A percentile compares a stretch with the other conserved stretches of the same genome.
phyloP scores from a whole-genome alignment of 2,888 invertebrate genomes.

The Tuberolachnus salignus region DNA sequence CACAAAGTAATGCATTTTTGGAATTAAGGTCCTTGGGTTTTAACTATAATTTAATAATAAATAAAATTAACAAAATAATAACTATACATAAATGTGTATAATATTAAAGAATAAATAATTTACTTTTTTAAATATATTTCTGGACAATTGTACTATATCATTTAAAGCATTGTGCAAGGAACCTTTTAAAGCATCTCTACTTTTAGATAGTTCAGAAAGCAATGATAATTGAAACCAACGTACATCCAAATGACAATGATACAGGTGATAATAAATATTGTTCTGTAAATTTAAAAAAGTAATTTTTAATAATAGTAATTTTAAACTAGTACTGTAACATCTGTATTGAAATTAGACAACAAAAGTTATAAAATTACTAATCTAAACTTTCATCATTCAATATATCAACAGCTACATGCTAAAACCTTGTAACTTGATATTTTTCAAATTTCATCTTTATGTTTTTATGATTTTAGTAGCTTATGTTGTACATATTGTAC shows the following conservation, averaged over 20 bases:
- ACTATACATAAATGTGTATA: not conserved
- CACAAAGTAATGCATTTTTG: constrained; percentile 45
- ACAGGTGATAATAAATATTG: constrained; percentile 65
- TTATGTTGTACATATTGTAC: no score
- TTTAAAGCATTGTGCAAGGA: constrained; percentile 45
- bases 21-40: constrained; percentile 26
- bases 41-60: constrained; percentile 6
- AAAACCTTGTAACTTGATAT: no score
- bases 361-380: not conserved
- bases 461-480: no score
- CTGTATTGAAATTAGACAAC: not conserved
- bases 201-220: constrained; percentile 58
- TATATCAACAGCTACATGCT: no score
- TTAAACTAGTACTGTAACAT: not conserved
- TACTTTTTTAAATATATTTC: constrained; percentile 63
- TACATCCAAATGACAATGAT: constrained; percentile 65
- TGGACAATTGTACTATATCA: constrained; percentile 58
- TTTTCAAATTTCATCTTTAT: no score
- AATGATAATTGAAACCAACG: constrained; percentile 64
- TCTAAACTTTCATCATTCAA: not conserved
- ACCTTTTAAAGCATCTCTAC: constrained; percentile 59
- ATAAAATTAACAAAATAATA: not conserved
- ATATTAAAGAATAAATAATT: constrained; percentile 36
- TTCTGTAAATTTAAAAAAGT: constrained; percentile 61
- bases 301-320: not conserved